phyloP scores from a whole-genome alignment of 2,113 vertebrate genomes.

The Rhinolophus sinicus region DNA sequence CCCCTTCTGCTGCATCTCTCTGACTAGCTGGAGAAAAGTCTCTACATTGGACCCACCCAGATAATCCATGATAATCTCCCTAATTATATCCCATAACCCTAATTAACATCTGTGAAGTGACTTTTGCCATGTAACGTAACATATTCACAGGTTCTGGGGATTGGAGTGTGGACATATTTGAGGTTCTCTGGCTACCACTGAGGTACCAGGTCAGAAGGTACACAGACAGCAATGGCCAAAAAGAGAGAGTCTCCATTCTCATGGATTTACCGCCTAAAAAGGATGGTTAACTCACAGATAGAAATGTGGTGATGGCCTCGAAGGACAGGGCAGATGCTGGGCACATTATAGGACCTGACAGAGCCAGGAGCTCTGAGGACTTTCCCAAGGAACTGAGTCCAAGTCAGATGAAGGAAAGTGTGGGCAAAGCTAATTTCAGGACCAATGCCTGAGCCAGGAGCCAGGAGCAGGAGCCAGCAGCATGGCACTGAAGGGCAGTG shows the following conservation, averaged over 20 bases:
- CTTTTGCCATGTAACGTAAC: background rate
- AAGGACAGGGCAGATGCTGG: background rate
- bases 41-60: background rate
- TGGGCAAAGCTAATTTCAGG: background rate
- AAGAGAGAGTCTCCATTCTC: background rate
- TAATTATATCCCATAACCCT: background rate
- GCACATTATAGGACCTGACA: background rate
- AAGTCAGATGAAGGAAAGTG: background rate
- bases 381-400: background rate
- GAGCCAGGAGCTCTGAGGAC: background rate
- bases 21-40: background rate
- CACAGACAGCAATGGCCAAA: background rate
- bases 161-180: fast-evolving
- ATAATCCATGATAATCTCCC: background rate
- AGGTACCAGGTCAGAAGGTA: background rate
- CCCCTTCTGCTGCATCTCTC: background rate
- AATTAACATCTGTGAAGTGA: background rate
- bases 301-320: background rate
- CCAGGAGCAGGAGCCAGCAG: background rate
- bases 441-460: background rate
- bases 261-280: background rate
- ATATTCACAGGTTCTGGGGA: background rate
- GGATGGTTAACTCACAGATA: background rate
- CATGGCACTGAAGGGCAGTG: background rate
- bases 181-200: background rate